These are phyloP conservation scores for Donacobius atricapilla DNA, from an alignment of 2,113 vertebrate genomes.

Conservation along the genomic window DNA sequence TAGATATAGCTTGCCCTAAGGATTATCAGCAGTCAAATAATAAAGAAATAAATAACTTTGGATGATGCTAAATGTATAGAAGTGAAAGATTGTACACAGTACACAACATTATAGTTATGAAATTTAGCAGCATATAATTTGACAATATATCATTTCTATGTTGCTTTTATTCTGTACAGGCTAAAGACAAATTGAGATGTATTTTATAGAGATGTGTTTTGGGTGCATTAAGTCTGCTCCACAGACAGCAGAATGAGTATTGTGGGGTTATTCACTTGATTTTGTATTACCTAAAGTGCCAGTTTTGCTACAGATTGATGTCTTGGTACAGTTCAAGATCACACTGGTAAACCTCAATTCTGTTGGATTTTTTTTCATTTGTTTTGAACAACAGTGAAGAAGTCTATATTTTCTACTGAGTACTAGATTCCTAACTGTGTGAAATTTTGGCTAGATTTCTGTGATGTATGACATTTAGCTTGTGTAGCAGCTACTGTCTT, in stretches of 20 bases:
- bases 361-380: background rate
- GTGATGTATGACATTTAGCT: background rate
- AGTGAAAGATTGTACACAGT: background rate
- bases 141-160: background rate
- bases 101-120: background rate
- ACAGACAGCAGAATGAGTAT: background rate
- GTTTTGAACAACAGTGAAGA: background rate
- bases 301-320: slow-evolving; percentile 12
- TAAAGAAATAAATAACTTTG: background rate
- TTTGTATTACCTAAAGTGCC: slow-evolving; percentile 6
- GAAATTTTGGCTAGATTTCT: background rate
- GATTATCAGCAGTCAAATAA: background rate
- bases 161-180: slow-evolving; percentile 19
- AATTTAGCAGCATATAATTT: slow-evolving; percentile 44
- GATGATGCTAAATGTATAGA: background rate
- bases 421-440: background rate
- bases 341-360: background rate
- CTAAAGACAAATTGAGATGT: slow-evolving; percentile 24
- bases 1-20: background rate
- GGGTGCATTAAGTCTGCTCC: background rate
- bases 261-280: slow-evolving; percentile 25
- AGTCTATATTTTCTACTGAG: background rate
- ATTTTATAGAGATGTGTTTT: background rate
- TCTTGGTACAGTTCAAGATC: background rate
- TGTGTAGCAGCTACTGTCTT: background rate